phyloP scores from a whole-genome alignment of 2,797 vertebrate genomes.

The Adelosebastes latens region DNA sequence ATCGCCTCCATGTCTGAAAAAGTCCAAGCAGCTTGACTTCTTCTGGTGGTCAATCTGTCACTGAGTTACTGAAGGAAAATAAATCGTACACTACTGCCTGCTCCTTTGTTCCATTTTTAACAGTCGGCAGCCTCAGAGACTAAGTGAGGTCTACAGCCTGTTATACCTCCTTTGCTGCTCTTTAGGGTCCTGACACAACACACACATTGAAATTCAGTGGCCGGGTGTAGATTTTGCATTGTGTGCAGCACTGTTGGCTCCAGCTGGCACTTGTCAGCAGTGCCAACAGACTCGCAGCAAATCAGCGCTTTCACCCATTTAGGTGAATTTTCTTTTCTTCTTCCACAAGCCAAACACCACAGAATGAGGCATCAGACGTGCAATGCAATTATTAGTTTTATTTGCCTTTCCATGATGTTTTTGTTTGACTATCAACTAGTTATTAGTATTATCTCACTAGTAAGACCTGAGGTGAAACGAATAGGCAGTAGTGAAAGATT shows the following conservation, averaged over 20 bases:
- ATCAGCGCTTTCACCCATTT: background rate
- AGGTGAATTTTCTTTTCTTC: background rate
- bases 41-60: slow-evolving; percentile 41
- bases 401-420: too few species aligned
- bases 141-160: background rate
- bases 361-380: background rate
- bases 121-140: background rate
- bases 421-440: background rate
- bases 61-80: background rate
- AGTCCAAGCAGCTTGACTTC: slow-evolving; percentile 12
- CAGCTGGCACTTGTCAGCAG: background rate
- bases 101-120: slow-evolving; percentile 10
- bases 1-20: slow-evolving; percentile 11
- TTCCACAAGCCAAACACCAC: background rate
- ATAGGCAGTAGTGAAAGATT: background rate
- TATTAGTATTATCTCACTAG: background rate
- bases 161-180: slow-evolving; percentile 4
- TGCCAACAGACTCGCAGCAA: background rate
- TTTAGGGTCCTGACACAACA: slow-evolving; percentile 1
- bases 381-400: too few species aligned
- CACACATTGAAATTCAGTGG: background rate
- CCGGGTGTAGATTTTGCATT: background rate
- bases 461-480: background rate
- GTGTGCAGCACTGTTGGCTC: background rate
- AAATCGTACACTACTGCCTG: background rate